phyloP scores from a whole-genome alignment of 2,888 invertebrate species.

The Rhyacophila evoluta region DNA sequence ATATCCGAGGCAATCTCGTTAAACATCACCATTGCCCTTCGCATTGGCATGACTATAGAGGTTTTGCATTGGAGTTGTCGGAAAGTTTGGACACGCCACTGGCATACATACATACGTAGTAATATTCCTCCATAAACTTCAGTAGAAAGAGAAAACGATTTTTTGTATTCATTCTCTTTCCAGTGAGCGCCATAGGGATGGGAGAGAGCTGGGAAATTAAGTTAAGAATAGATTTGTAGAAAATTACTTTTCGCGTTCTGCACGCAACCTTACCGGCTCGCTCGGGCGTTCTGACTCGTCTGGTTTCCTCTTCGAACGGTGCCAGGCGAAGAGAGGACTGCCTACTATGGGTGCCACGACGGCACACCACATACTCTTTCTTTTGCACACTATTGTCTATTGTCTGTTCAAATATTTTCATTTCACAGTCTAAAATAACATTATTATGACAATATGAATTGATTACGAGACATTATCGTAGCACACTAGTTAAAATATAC shows the following conservation, averaged over 20 bases:
- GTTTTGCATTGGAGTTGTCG: too few relatives aligned
- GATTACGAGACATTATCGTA: too few relatives aligned
- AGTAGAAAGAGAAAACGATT: not conserved
- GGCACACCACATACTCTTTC: constrained; percentile 58
- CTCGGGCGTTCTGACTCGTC: constrained; percentile 27
- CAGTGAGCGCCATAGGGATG: constrained; percentile 78
- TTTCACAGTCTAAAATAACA: too few relatives aligned
- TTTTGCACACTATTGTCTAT: constrained; percentile 65
- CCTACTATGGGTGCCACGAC: constrained; percentile 1
- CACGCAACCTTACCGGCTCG: constrained; percentile 42
- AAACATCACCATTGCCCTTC: too few relatives aligned
- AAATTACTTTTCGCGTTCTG: constrained; percentile 50
- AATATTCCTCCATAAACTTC: constrained; percentile 1
- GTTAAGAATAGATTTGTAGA: constrained; percentile 52
- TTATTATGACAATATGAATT: too few relatives aligned
- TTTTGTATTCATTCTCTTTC: constrained; percentile 32
- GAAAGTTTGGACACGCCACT: too few relatives aligned
- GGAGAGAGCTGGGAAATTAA: constrained; percentile 55
- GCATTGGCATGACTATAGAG: too few relatives aligned
- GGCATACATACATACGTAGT: not conserved
- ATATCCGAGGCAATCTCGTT: too few relatives aligned
- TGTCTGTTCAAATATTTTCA: not conserved
- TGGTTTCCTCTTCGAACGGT: constrained; percentile 31
- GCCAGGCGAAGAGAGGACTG: constrained; percentile 42
- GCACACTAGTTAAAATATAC: too few relatives aligned